Evolutionary conservation across 2,888 invertebrate genomes (phyloP), one percentile per base, ranked within the genome.

Genomic region (Lumbricus terrestris): DNA sequence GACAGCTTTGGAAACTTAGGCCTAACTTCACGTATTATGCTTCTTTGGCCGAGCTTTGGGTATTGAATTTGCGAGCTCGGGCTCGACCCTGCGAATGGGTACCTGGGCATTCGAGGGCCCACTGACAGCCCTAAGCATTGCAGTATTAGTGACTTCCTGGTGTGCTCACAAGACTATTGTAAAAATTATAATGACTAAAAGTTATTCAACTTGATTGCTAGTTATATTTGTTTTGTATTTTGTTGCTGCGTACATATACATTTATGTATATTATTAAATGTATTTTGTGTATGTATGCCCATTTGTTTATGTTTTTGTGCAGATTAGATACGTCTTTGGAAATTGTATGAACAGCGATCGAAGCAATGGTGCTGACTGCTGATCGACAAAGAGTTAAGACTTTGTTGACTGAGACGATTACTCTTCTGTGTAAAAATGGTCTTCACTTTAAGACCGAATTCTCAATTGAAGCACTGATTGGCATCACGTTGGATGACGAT

Each of bases 381-480:
- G 91, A 91, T 88, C 90, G 90, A 40, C 85, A 90, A 54, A 88
- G 91, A 47, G 89, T 91, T 47, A 91, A 91, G 89, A 89, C 91
- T 69, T 90, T 91, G 33, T 88, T 91, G 35, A 91, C 90, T n/a
- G 91, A 91, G 83, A 91, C 91, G n/a, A 91, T 91, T 37, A 91
- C 91, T 33, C 89, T 91, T 34, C 82, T 91, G 16, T 91, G 91
- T 42, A 91, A 91, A 88, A 91, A 91, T 89, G 91, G 91, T 29
- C 83, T 91, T 23, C 90, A 90, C 83, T 91, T 90, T 90, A 89
- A 91, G 54, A 89, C 91, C 37, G 91, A 90, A 42, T 91, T 91
- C 85, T 88, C 89, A 23, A 90, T 91, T 35, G 90, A 91, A 82
- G 91, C 90, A 16, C 90, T 91, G 35, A 90, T 91, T 82, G 91